A percentile compares a stretch with the other conserved stretches of the same genome.
Evolutionary conservation across 2,888 invertebrate species (phyloP).

Genomic region (Nomada ferruginata): DNA sequence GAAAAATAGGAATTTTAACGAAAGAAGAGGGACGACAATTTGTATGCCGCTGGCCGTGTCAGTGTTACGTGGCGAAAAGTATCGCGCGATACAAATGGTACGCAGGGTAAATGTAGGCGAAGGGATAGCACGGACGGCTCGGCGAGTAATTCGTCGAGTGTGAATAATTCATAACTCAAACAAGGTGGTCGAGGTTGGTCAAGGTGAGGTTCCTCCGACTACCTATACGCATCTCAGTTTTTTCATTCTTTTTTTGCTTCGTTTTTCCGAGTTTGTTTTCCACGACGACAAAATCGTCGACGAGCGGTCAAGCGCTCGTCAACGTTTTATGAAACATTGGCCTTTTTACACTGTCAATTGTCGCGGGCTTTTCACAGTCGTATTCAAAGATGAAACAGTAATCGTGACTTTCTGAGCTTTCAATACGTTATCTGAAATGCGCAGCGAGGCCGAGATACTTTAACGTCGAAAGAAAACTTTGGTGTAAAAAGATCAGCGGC

Average conservation of each 20-base stretch:
- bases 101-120: neutral
- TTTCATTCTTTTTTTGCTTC: neutral
- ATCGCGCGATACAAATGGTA: constrained; percentile 6
- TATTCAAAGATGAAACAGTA: neutral
- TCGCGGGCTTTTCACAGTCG: neutral
- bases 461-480: neutral
- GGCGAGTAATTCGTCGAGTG: constrained; percentile 46
- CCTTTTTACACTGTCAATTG: neutral
- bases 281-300: neutral
- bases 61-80: neutral
- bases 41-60: too few species aligned
- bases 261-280: neutral
- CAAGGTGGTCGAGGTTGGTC: constrained; percentile 39
- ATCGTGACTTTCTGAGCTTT: neutral
- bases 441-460: neutral
- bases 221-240: neutral
- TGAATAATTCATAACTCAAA: constrained; percentile 68
- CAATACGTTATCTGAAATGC: neutral
- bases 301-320: neutral
- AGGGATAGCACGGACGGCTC: constrained; percentile 5
- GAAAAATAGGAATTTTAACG: neutral
- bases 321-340: neutral
- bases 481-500: neutral
- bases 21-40: neutral
- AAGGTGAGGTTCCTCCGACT: constrained; percentile 41